These are phyloP conservation scores for Ageneiosus marmoratus DNA, from an alignment of 2,113 vertebrate genomes.

Conservation along the genomic window DNA sequence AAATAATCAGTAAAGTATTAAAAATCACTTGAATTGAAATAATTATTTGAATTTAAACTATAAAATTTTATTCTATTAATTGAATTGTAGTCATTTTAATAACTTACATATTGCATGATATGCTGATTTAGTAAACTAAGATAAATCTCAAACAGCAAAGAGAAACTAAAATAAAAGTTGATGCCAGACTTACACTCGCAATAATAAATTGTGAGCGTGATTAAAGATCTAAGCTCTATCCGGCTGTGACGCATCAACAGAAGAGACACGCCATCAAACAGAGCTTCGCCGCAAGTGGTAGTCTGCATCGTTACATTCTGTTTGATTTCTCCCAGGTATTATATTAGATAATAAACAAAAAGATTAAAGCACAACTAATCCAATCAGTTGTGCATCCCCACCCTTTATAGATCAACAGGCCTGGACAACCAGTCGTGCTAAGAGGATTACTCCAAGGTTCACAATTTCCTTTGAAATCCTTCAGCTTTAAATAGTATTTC, in stretches of 20 bases:
- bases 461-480: constrained; percentile 79
- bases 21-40: not conserved
- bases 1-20: not conserved
- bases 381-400: constrained; percentile 63
- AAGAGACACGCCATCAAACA: constrained; percentile 26
- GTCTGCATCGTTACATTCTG: constrained; percentile 51
- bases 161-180: not conserved
- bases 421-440: constrained; percentile 62
- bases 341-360: constrained; percentile 65
- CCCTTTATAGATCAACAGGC: constrained; percentile 61
- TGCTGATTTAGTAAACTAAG: not conserved
- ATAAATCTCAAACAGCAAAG: not conserved
- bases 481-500: constrained; percentile 73
- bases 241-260: not conserved
- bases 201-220: not conserved
- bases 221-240: constrained; percentile 13
- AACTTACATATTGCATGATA: not conserved
- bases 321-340: constrained; percentile 63
- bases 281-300: constrained; percentile 21
- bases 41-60: too few relatives aligned
- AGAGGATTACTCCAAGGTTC: constrained; percentile 77
- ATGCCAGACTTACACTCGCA: not conserved
- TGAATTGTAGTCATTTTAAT: not conserved
- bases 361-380: constrained; percentile 66
- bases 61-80: too few relatives aligned